Percentiles rank a stretch among this genome's conserved stretches.
phyloP scores from a whole-genome alignment of 2,113 vertebrate species.

The Pomatostomus ruficeps region DNA sequence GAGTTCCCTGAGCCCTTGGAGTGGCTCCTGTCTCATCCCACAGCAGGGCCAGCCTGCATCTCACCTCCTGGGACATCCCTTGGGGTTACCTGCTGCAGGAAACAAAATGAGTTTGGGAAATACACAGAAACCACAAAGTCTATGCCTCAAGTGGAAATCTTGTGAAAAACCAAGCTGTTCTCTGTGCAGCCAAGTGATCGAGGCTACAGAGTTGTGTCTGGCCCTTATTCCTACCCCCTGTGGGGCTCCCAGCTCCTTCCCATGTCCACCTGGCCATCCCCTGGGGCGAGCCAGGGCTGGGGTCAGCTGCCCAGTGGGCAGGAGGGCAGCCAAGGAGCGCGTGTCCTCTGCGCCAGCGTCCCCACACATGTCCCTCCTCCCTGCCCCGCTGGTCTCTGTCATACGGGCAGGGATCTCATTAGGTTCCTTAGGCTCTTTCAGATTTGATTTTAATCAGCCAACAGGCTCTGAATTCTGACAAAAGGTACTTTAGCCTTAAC shows the following conservation, averaged over 20 bases:
- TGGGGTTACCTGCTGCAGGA: neutral
- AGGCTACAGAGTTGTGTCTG: neutral
- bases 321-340: neutral
- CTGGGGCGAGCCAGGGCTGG: neutral
- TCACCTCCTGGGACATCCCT: neutral
- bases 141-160: neutral
- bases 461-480: neutral
- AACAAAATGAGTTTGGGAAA: neutral
- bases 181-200: neutral
- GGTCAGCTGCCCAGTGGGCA: neutral
- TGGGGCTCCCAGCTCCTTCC: neutral
- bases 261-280: neutral
- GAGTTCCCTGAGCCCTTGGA: neutral
- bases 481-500: neutral
- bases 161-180: neutral
- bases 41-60: neutral
- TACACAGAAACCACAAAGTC: neutral
- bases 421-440: neutral
- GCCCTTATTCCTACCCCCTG: neutral
- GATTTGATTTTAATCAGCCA: neutral
- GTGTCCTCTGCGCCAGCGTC: neutral
- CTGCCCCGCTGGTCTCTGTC: neutral
- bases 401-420: neutral
- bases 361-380: accelerated
- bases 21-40: neutral